Evolutionary conservation across 1,140 invertebrate genomes (phyloP).

Genomic region (Tetragonula clypearis): DNA sequence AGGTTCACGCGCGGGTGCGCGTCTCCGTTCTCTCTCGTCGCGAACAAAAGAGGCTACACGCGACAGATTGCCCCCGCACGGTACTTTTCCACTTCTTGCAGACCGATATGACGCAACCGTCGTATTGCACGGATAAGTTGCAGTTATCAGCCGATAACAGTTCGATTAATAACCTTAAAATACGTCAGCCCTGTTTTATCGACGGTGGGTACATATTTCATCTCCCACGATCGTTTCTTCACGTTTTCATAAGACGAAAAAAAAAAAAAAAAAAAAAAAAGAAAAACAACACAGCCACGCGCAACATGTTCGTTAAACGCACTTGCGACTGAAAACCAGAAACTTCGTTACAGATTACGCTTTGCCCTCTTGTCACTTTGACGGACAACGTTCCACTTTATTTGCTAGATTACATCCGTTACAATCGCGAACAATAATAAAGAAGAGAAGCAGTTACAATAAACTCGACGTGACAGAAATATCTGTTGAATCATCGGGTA

Average conservation of each 20-base stretch:
- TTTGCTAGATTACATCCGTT: slow-evolving; percentile 12
- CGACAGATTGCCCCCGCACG: background rate
- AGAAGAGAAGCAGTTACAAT: too few species aligned
- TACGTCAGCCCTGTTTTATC: background rate
- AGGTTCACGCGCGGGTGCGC: background rate
- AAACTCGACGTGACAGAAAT: background rate
- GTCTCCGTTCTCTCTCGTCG: background rate
- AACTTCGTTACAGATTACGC: background rate
- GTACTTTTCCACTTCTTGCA: background rate
- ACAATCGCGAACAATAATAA: background rate
- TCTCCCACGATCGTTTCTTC: background rate
- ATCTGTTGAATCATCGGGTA: background rate
- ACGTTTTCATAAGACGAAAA: too few species aligned
- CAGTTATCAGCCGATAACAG: background rate
- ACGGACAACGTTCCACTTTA: background rate
- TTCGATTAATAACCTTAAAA: background rate
- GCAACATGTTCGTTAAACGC: background rate
- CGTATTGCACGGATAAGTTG: background rate
- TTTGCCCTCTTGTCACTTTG: background rate
- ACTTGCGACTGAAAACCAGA: slow-evolving; percentile 1
- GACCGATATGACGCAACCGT: background rate
- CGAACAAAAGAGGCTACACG: background rate
- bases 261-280: too few species aligned
- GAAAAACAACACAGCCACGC: too few species aligned
- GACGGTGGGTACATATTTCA: background rate